A percentile compares a stretch with the other conserved stretches of the same genome.
phyloP scores from a whole-genome alignment of 2,888 invertebrate species.

The Rotaria magnacalcarata region DNA sequence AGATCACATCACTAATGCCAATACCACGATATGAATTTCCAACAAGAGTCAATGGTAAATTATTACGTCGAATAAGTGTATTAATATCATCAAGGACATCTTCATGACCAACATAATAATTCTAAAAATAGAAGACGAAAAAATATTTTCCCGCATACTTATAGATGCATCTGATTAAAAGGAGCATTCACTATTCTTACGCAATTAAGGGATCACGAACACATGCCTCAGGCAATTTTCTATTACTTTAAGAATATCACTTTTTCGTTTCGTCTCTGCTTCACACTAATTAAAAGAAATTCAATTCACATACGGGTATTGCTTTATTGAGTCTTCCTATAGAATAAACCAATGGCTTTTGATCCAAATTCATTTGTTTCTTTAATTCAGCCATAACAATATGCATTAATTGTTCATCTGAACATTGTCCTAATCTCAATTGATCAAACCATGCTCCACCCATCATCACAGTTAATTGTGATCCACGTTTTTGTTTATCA shows the following conservation, averaged over 20 bases:
- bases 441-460: conserved; percentile 46
- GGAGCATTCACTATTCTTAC: no score
- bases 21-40: conserved; percentile 46
- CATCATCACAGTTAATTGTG: conserved; percentile 40
- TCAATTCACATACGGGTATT: not conserved
- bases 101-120: conserved; percentile 43
- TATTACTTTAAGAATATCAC: no score
- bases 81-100: conserved; percentile 40
- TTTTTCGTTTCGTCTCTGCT: no score
- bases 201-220: no score
- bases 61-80: not conserved
- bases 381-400: conserved; percentile 37
- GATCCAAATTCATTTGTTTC: conserved; percentile 40
- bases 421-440: conserved; percentile 24
- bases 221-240: no score
- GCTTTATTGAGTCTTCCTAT: not conserved
- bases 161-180: no score
- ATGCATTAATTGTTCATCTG: conserved; percentile 38
- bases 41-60: conserved; percentile 35
- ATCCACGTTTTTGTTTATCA: not conserved
- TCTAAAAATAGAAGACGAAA: not conserved
- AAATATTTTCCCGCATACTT: not conserved
- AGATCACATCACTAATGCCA: conserved; percentile 45
- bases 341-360: not conserved
- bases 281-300: not conserved